Conservation (phyloP, 1,140 invertebrate genomes). For the Drosophila kurseongensis region DNA sequence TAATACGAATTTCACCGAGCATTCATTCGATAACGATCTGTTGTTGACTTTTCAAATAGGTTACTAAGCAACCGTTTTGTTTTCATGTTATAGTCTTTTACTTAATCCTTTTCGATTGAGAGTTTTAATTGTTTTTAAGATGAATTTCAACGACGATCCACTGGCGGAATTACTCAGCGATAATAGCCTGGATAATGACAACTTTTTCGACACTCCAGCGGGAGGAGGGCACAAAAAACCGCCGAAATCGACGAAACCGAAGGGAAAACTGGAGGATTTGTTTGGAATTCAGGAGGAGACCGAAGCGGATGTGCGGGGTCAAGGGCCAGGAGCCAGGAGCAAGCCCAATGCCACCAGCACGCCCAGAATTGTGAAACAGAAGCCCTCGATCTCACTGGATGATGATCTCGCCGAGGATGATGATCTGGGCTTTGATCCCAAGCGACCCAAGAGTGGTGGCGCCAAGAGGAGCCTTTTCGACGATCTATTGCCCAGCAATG, state of each 20-base stretch:
- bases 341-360: slow-evolving; percentile 55
- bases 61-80: slow-evolving; percentile 63
- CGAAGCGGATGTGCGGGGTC: slow-evolving; percentile 52
- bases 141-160: slow-evolving; percentile 84
- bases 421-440: slow-evolving; percentile 83
- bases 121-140: slow-evolving; percentile 4
- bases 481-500: slow-evolving; percentile 49
- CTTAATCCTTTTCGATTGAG: not conserved
- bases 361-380: slow-evolving; percentile 71
- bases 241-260: slow-evolving; percentile 40
- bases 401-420: slow-evolving; percentile 70
- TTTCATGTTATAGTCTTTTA: slow-evolving; percentile 2
- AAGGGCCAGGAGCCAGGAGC: slow-evolving; percentile 6
- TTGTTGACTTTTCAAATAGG: slow-evolving; percentile 24
- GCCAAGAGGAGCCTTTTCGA: slow-evolving; percentile 58
- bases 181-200: slow-evolving; percentile 85
- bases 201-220: slow-evolving; percentile 85
- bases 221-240: slow-evolving; percentile 51
- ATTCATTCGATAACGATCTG: not conserved
- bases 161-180: slow-evolving; percentile 84
- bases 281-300: slow-evolving; percentile 82
- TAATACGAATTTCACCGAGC: too few species aligned
- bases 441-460: slow-evolving; percentile 68
- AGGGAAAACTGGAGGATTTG: slow-evolving; percentile 74
- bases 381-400: slow-evolving; percentile 67